A percentile compares a stretch with the other conserved stretches of the same genome.
These are phyloP conservation scores for Napeogenes inachia DNA, from an alignment of 2,888 invertebrate species.

Conservation along the genomic window DNA sequence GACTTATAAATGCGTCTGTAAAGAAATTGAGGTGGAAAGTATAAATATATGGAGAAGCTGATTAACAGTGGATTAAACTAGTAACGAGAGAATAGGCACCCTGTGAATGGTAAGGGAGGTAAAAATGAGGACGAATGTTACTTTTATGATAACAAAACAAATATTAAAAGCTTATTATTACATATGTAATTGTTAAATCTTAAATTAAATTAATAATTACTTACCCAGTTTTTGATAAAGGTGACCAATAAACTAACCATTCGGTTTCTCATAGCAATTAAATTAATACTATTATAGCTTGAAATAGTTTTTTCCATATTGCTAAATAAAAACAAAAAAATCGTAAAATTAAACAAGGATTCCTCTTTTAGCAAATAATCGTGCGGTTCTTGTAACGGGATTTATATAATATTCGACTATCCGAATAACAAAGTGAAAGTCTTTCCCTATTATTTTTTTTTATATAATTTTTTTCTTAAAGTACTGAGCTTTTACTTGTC, in stretches of 20 bases:
- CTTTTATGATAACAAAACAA: no score
- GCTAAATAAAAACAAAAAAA: conserved; percentile 74
- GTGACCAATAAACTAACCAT: conserved; percentile 56
- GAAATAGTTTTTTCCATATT: conserved; percentile 29
- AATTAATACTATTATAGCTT: conserved; percentile 31
- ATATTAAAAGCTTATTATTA: background rate
- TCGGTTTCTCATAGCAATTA: conserved; percentile 35
- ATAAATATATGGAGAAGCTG: no score
- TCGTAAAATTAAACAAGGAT: conserved; percentile 76
- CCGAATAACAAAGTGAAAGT: conserved; percentile 50
- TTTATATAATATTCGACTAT: conserved; percentile 47
- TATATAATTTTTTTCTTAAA: conserved; percentile 43
- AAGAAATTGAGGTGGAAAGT: no score
- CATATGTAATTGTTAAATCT: background rate
- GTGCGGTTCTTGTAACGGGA: conserved; percentile 49
- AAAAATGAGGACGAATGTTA: no score
- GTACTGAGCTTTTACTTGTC: conserved; percentile 45
- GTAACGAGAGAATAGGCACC: no score
- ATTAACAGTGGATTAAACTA: no score
- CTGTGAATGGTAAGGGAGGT: no score
- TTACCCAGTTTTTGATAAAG: conserved; percentile 76
- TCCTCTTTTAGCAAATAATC: conserved; percentile 45
- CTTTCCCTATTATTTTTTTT: conserved; percentile 34
- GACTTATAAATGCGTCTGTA: no score
- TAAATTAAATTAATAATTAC: conserved; percentile 13